Percentiles rank a stretch among this genome's conserved stretches.
These are phyloP conservation scores for Loripinus fragilis DNA, from an alignment of 2,888 invertebrate genomes.

Conservation along the genomic window DNA sequence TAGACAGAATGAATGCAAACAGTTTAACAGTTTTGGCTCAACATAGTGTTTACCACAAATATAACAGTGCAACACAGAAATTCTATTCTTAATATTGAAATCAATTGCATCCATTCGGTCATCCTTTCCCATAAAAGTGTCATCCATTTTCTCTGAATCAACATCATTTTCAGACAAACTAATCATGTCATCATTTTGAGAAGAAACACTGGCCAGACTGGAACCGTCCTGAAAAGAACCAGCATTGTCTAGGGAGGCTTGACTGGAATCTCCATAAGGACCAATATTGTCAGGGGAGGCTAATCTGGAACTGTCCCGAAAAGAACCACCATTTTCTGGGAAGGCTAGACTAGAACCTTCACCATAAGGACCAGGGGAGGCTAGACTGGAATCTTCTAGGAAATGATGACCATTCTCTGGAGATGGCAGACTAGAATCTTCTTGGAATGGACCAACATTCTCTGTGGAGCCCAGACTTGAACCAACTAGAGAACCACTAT, in stretches of 20 bases:
- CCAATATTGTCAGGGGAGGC: neutral
- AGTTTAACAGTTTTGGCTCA: conserved; percentile 50
- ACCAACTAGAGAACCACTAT: too few species aligned
- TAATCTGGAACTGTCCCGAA: neutral
- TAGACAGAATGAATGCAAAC: conserved; percentile 60
- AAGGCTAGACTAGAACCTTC: neutral
- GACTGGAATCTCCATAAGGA: neutral
- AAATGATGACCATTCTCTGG: neutral
- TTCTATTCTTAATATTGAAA: neutral
- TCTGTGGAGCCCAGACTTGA: too few species aligned
- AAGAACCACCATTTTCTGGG: neutral
- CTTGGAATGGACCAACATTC: too few species aligned
- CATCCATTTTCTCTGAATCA: neutral
- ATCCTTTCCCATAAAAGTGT: neutral
- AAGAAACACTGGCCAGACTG: neutral
- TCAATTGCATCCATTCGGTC: neutral
- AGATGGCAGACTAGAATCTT: too few species aligned
- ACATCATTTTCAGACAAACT: neutral
- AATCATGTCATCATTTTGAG: neutral
- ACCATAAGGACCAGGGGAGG: neutral
- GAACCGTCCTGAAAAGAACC: neutral
- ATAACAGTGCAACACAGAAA: conserved; percentile 47
- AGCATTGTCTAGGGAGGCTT: neutral
- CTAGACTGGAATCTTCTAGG: neutral
- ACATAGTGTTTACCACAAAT: conserved; percentile 43